Conservation (phyloP, 1,140 invertebrate genomes). For the Lasaia peninsularis region DNA sequence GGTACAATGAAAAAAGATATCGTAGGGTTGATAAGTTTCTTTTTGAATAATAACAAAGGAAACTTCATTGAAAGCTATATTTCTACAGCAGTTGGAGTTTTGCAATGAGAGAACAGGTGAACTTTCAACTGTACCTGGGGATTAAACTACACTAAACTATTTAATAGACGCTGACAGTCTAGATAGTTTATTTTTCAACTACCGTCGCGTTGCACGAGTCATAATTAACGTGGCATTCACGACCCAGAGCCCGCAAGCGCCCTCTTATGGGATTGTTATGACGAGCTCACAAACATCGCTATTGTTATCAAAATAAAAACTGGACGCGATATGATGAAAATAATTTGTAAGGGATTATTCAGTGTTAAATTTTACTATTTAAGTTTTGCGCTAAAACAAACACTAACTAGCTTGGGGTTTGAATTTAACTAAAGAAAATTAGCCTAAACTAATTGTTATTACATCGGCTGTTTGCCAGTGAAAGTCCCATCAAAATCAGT, state of each 20-base stretch:
- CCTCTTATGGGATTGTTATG: conserved; percentile 41
- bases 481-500: too few species aligned
- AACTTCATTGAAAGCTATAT: conserved; percentile 36
- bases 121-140: conserved; percentile 36
- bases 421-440: too few species aligned
- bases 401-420: too few species aligned
- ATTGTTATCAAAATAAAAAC: conserved; percentile 34
- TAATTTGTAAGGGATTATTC: conserved; percentile 10
- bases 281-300: conserved; percentile 32
- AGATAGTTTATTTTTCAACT: conserved; percentile 48
- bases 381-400: too few species aligned
- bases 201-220: conserved; percentile 29
- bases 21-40: conserved; percentile 13
- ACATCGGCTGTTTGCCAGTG: too few species aligned
- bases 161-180: conserved; percentile 35
- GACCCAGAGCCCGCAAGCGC: conserved; percentile 24
- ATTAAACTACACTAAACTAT: conserved; percentile 46
- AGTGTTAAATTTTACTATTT: too few species aligned
- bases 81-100: conserved; percentile 19
- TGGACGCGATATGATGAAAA: conserved; percentile 17
- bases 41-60: conserved; percentile 22
- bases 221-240: conserved; percentile 54
- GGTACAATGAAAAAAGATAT: conserved; percentile 3
- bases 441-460: too few species aligned
- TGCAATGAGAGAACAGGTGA: conserved; percentile 35